phyloP scores from a whole-genome alignment of 1,140 invertebrate genomes.

The Caerostris darwini region DNA sequence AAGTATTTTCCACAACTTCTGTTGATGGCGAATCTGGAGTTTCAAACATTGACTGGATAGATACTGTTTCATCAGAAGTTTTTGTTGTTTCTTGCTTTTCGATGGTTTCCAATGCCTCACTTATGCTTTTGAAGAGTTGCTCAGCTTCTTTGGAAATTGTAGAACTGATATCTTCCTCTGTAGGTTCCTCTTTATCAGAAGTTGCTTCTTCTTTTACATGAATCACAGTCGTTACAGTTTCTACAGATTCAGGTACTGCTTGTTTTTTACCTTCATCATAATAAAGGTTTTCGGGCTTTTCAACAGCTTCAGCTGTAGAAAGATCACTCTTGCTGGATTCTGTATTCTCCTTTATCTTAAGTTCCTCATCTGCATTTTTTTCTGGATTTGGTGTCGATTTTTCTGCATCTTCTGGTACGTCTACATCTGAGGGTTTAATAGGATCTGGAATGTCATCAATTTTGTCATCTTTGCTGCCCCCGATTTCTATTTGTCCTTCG shows the following conservation, averaged over 20 bases:
- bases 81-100: not conserved
- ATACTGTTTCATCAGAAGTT: not conserved
- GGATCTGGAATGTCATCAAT: not conserved
- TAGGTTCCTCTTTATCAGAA: not conserved
- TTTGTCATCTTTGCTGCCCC: not conserved
- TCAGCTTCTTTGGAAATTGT: not conserved
- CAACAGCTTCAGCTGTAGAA: not conserved
- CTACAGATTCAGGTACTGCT: not conserved
- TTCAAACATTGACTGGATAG: not conserved
- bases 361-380: not conserved
- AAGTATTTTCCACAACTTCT: not conserved
- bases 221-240: constrained; percentile 15
- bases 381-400: not conserved
- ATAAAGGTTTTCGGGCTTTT: not conserved
- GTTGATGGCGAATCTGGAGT: not conserved
- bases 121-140: not conserved
- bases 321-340: not conserved
- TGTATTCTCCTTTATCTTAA: not conserved
- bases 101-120: not conserved
- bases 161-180: not conserved
- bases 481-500: not conserved
- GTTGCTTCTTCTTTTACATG: constrained; percentile 1
- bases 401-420: not conserved
- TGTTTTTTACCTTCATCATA: not conserved
- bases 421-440: not conserved